Conservation (phyloP, 2,113 vertebrate genomes). For the Cranoglanis bouderius region DNA sequence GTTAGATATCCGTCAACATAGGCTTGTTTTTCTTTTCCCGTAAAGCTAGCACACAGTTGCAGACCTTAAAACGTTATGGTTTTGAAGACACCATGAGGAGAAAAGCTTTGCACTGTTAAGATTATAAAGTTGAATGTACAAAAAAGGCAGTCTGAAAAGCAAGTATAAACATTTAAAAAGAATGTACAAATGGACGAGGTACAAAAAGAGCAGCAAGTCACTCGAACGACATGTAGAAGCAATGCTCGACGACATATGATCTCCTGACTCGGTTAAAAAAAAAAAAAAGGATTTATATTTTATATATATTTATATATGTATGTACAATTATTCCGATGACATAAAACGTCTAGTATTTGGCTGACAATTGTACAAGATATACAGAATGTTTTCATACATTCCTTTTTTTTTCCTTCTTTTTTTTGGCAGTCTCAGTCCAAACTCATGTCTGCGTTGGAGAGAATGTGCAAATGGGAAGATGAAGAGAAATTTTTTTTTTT, state of each 20-base stretch:
- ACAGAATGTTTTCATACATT: constrained; percentile 75
- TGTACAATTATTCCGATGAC: constrained; percentile 59
- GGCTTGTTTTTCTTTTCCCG: constrained; percentile 76
- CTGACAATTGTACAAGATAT: constrained; percentile 70
- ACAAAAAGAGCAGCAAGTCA: constrained; percentile 90
- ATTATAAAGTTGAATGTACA: constrained; percentile 88
- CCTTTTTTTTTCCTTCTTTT: constrained; percentile 44
- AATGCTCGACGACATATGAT: constrained; percentile 64
- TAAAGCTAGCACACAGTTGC: constrained; percentile 84
- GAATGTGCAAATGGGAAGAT: constrained; percentile 56
- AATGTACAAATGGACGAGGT: constrained; percentile 97
- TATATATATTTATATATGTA: constrained; percentile 37
- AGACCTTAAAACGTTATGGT: constrained; percentile 85
- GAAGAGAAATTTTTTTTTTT: constrained; percentile 40
- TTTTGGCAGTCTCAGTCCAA: constrained; percentile 78
- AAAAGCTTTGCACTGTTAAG: constrained; percentile 81
- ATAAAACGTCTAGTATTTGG: constrained; percentile 62
- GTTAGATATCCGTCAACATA: constrained; percentile 83
- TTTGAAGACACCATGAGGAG: constrained; percentile 92
- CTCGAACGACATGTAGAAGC: constrained; percentile 74
- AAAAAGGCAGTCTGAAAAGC: constrained; percentile 99
- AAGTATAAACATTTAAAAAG: constrained; percentile 99
- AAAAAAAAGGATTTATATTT: constrained; percentile 15
- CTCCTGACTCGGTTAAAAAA: constrained; percentile 50
- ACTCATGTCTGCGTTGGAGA: constrained; percentile 53